Evolutionary conservation across 2,888 invertebrate species (phyloP).

Genomic region (Hemithea aestivaria): DNA sequence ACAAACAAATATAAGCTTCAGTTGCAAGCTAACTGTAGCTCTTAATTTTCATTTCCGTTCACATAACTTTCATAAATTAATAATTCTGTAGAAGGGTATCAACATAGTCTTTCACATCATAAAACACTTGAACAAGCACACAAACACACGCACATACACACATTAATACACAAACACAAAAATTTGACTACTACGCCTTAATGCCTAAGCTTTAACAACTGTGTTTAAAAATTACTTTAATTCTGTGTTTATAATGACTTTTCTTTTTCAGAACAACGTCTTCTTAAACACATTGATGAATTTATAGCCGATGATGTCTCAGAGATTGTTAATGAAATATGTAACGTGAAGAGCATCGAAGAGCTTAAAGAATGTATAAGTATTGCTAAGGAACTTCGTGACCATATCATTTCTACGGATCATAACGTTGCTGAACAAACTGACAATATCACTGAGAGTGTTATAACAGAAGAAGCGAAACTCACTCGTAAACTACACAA

Average conservation of each 20-base stretch:
- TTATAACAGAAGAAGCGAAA: conserved; percentile 25
- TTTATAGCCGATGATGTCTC: conserved; percentile 34
- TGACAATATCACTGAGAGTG: conserved; percentile 9
- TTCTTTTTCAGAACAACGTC: conserved; percentile 17
- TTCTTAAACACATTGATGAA: conserved; percentile 36
- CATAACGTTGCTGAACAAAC: conserved; percentile 17
- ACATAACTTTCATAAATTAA: too few species aligned
- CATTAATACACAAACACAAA: too few species aligned
- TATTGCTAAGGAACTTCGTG: conserved; percentile 33
- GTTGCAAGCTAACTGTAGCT: background rate
- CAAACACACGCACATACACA: too few species aligned
- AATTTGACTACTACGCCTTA: too few species aligned
- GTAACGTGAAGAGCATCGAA: conserved; percentile 21
- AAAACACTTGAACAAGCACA: too few species aligned
- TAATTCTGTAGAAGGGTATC: conserved; percentile 2
- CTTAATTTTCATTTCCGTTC: too few species aligned
- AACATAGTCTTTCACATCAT: background rate
- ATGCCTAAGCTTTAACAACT: background rate
- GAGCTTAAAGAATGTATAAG: conserved; percentile 31
- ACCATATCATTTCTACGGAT: conserved; percentile 21
- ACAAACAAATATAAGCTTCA: background rate
- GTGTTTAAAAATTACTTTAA: background rate
- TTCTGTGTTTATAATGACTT: conserved; percentile 2
- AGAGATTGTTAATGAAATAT: conserved; percentile 30
- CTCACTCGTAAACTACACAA: conserved; percentile 34